phyloP scores from a whole-genome alignment of 2,888 invertebrate genomes.

The Drosophila paranaensis region DNA sequence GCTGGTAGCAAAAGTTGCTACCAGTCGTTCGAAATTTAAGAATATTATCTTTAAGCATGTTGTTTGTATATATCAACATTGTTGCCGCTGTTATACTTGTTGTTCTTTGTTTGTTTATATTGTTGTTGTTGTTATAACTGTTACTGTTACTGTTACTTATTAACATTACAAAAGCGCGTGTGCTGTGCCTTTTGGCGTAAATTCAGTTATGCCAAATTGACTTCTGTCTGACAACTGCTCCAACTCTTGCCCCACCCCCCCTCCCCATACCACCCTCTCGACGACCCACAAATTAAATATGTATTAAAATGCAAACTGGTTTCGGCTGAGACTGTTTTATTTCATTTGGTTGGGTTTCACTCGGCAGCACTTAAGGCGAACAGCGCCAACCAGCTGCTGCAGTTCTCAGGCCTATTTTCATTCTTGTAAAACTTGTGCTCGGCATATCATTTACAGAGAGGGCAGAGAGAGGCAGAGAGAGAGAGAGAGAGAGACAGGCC shows the following conservation, averaged over 20 bases:
- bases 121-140: slow-evolving; percentile 35
- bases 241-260: no score
- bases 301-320: slow-evolving; percentile 70
- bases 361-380: slow-evolving; percentile 65
- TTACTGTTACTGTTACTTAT: slow-evolving; percentile 55
- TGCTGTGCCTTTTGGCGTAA: slow-evolving; percentile 62
- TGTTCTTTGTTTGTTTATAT: slow-evolving; percentile 11
- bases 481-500: slow-evolving; percentile 15
- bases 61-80: slow-evolving; percentile 40
- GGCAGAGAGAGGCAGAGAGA: neutral
- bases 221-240: slow-evolving; percentile 45
- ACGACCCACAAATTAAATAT: slow-evolving; percentile 10
- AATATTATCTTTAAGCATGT: slow-evolving; percentile 68
- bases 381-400: slow-evolving; percentile 59
- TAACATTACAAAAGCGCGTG: slow-evolving; percentile 76
- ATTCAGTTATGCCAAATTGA: slow-evolving; percentile 76
- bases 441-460: slow-evolving; percentile 55
- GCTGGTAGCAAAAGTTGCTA: slow-evolving; percentile 47
- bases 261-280: no score
- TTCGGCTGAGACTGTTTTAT: slow-evolving; percentile 35
- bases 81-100: slow-evolving; percentile 29
- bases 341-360: slow-evolving; percentile 40
- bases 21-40: slow-evolving; percentile 63
- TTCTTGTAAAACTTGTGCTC: slow-evolving; percentile 24
- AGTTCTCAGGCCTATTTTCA: slow-evolving; percentile 68